Evolutionary conservation across 2,888 invertebrate species (phyloP).

Genomic region (Agriopis leucophaearia): DNA sequence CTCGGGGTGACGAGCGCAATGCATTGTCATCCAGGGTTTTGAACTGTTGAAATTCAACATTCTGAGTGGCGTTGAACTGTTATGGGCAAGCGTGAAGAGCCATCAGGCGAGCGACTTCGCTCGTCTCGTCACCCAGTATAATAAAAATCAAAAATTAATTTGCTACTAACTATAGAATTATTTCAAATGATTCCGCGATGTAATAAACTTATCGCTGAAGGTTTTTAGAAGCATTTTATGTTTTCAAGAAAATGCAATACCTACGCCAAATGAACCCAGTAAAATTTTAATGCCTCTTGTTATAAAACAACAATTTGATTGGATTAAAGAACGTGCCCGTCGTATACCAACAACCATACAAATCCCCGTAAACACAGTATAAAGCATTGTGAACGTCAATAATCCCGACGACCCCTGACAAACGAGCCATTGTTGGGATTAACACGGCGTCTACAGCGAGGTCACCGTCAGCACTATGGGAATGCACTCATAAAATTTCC

Average conservation of each 20-base stretch:
- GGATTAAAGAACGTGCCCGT: constrained; percentile 39
- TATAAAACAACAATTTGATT: constrained; percentile 38
- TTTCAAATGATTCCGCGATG: neutral
- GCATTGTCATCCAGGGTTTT: too few species aligned
- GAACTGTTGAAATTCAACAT: too few species aligned
- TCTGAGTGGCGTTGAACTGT: too few species aligned
- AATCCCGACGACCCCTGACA: constrained; percentile 77
- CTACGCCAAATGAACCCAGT: constrained; percentile 12
- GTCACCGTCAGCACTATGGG: constrained; percentile 61
- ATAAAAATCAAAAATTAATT: too few species aligned
- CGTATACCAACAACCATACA: constrained; percentile 44
- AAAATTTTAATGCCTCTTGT: constrained; percentile 34
- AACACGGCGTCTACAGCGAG: constrained; percentile 52
- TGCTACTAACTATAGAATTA: neutral
- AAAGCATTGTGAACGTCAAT: constrained; percentile 57
- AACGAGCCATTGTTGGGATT: constrained; percentile 77
- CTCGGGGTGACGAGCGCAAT: too few species aligned
- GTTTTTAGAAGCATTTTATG: neutral
- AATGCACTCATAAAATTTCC: constrained; percentile 77
- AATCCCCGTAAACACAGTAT: constrained; percentile 48
- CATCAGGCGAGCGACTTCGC: too few species aligned
- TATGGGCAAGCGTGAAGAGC: too few species aligned
- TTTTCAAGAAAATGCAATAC: constrained; percentile 5
- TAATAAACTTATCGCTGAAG: neutral
- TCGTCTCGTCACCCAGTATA: too few species aligned